Conservation (phyloP, 2,113 vertebrate species). For the Talpa occidentalis region DNA sequence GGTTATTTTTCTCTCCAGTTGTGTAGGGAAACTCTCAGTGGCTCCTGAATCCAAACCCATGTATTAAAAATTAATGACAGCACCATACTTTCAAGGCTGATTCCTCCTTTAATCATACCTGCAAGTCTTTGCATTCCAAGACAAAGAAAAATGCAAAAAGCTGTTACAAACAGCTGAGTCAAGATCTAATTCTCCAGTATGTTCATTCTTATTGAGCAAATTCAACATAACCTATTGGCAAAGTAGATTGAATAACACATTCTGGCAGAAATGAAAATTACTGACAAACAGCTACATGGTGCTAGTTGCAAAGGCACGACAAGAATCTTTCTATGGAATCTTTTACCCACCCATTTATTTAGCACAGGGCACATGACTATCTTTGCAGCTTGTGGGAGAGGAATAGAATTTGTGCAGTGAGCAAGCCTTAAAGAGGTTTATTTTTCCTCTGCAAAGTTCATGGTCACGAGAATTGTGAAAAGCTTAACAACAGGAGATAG, state of each 20-base stretch:
- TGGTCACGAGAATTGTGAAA: slow-evolving; percentile 54
- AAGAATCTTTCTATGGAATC: slow-evolving; percentile 71
- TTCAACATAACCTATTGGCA: slow-evolving; percentile 60
- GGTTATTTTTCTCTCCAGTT: slow-evolving; percentile 48
- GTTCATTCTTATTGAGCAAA: slow-evolving; percentile 42
- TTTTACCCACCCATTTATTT: slow-evolving; percentile 68
- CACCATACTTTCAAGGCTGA: slow-evolving; percentile 57
- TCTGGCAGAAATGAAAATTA: slow-evolving; percentile 66
- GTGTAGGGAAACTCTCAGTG: slow-evolving; percentile 37
- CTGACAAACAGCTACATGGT: slow-evolving; percentile 60
- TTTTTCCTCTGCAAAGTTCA: slow-evolving; percentile 61
- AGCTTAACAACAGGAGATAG: slow-evolving; percentile 58
- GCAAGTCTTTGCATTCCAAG: slow-evolving; percentile 65
- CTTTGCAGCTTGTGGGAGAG: slow-evolving; percentile 74
- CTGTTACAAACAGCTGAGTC: slow-evolving; percentile 71
- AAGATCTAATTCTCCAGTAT: slow-evolving; percentile 49
- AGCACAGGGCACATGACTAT: neutral
- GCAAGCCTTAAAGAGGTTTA: slow-evolving; percentile 66
- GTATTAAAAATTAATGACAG: slow-evolving; percentile 70
- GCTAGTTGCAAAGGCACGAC: slow-evolving; percentile 60
- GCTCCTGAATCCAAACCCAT: slow-evolving; percentile 61
- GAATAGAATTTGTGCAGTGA: slow-evolving; percentile 68
- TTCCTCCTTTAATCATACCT: slow-evolving; percentile 68
- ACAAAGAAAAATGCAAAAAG: slow-evolving; percentile 72
- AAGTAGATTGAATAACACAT: slow-evolving; percentile 61